Base-by-base conservation (phyloP, 1,140 invertebrate species). In the Caerostris darwini region DNA sequence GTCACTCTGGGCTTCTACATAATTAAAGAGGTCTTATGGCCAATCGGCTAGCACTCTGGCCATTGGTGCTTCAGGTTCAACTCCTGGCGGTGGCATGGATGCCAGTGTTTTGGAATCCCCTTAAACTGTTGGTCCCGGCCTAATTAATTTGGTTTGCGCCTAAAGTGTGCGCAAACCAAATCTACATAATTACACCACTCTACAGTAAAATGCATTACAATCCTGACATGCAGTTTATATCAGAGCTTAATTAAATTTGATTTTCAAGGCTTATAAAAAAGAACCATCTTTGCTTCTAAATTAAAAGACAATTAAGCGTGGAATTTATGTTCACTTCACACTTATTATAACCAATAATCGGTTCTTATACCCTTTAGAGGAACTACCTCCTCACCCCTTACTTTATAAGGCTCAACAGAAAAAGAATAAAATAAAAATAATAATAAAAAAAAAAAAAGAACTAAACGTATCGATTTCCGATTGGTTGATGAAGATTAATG, bases 301-400 rank as follows among this genome's bases (percentile, higher is more conserved):
- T 77, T 77, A 77, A 77, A 77, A 77, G 34, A 77, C 71, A 77
- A 77, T 77, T 77, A 77, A 50, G 71, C 10, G 3, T 77, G 71
- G 71, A 77, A 77, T 77, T 77, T 50, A 77, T 77, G 12, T 77
- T 77, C 71, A 77, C 71, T 77, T 50, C 71, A 77, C 34, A 77
- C 71, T 77, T 77, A 77, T 77, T 77, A 77, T 77, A 77, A 50
- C 71, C 71, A 77, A 77, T 77, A 77, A 77, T 77, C 71, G 50
- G 34, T 77, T 77, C 71, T 77, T 50, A 77, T 12, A 77, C 71
- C 5, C 71, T 50, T 34, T 19, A 77, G 53, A 77, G 50, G 10
- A 50, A 77, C 50, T 77, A 77, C 12, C 71, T 8, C 12, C 3
- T 69, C n/a, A 19, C n/a, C n/a, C 8, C 8, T 77, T 53, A 77